Evolutionary conservation across 1,140 invertebrate genomes (phyloP).

Genomic region (Pachyrhynchus sulphureomaculatus): DNA sequence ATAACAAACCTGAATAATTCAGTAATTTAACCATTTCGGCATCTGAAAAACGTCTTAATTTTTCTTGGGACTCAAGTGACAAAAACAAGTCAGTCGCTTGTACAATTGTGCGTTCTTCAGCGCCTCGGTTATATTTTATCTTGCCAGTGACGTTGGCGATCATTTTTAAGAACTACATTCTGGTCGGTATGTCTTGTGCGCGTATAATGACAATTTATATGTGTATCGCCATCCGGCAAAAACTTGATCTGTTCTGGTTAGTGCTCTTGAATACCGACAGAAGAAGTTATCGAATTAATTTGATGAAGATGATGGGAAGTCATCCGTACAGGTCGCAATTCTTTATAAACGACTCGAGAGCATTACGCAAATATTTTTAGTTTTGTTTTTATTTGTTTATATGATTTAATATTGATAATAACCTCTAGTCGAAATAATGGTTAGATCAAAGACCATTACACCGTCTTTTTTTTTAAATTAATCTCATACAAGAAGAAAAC

Average conservation of each 20-base stretch:
- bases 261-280: constrained; percentile 23
- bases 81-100: neutral
- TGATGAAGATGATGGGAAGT: constrained; percentile 25
- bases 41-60: constrained; percentile 5
- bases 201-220: constrained; percentile 49
- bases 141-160: constrained; percentile 39
- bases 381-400: no score
- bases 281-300: constrained; percentile 34
- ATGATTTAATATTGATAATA: no score
- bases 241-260: constrained; percentile 27
- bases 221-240: constrained; percentile 33
- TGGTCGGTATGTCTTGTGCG: constrained; percentile 44
- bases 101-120: constrained; percentile 2
- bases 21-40: neutral
- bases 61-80: neutral
- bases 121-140: constrained; percentile 26
- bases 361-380: no score
- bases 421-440: no score
- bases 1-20: no score
- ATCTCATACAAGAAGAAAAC: no score
- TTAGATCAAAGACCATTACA: no score
- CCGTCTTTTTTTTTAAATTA: no score
- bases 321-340: constrained; percentile 14
- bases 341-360: neutral
- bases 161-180: constrained; percentile 50